Evolutionary conservation across 2,888 invertebrate genomes (phyloP), one percentile per base, ranked within the genome.

Genomic region (Chrysolina oricalcia): DNA sequence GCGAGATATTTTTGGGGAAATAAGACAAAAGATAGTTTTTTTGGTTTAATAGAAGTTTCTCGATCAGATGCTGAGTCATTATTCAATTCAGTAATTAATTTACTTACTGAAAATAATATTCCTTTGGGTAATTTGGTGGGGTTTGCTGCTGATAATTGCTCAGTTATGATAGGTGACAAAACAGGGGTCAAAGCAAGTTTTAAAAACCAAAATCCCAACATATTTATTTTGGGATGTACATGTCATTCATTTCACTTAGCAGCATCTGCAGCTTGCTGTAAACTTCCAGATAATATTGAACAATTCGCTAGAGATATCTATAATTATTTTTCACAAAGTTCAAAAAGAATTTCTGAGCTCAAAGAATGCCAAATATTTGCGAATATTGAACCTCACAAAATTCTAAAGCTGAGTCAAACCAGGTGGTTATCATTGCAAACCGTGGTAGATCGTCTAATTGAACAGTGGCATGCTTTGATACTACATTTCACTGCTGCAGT

Each of bases 61-160:
- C 50, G 70, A 41, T 63, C 65, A 21, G 74, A 69, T 59, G 72
- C 72, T 11, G 53, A 78, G 17, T 66, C 67, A 9, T 41, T 76
- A 48, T 68, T 65, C 17, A 59, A 41, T 27, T 41, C 67, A 9
- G 70, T 78, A 43, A 59, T 43, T 11, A 73, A 62, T 46, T 64
- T 48, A 62, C 56, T 75, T 10, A 56, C 68, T n/a, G 46, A 46
- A 40, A 53, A 63, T 72, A 65, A 72, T 21, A 56, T 75, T 63
- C 40, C 68, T 53, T 8, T 53, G 1, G 17, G 56, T 8, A 76
- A 76, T 35, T 17, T 73, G 27, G 56, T 72, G 27, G 76, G 76
- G 40, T 70, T 78, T 72, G 74, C 62, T n/a, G 74, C 76, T 43
- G 76, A 76, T 65, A 79, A 79, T 69, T 73, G 71, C 15, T 62